Evolutionary conservation across 2,888 invertebrate genomes (phyloP).

Genomic region (Tachina grossa): DNA sequence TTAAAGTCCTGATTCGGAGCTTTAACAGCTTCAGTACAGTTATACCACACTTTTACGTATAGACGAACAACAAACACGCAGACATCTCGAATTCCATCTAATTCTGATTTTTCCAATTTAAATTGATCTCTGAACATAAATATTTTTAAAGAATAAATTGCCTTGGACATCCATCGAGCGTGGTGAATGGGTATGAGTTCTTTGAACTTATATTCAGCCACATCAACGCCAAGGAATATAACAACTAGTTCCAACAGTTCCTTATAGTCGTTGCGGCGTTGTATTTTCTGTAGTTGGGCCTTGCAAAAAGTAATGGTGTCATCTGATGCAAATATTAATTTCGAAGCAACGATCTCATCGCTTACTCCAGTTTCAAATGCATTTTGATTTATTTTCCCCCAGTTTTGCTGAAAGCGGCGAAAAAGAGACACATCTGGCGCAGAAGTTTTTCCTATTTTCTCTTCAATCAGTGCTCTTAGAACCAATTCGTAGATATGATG

Average conservation of each 20-base stretch:
- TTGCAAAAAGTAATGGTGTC: slow-evolving; percentile 20
- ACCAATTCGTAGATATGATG: slow-evolving; percentile 29
- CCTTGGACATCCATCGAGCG: neutral
- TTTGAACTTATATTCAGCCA: neutral
- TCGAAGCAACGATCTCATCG: slow-evolving; percentile 22
- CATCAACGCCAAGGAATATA: too few species aligned
- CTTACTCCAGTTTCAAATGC: neutral
- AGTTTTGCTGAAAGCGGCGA: slow-evolving; percentile 18
- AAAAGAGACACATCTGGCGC: slow-evolving; percentile 24
- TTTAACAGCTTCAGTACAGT: too few species aligned
- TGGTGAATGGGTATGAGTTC: slow-evolving; percentile 10
- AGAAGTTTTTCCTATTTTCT: slow-evolving; percentile 17
- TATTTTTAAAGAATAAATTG: too few species aligned
- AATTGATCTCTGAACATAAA: slow-evolving; percentile 24
- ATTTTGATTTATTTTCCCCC: too few species aligned
- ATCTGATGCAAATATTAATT: slow-evolving; percentile 13
- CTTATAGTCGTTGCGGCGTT: too few species aligned
- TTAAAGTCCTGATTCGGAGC: too few species aligned
- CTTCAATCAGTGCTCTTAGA: slow-evolving; percentile 14
- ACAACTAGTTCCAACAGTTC: too few species aligned
- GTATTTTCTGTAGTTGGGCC: neutral
- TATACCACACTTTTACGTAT: too few species aligned
- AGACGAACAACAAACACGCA: too few species aligned
- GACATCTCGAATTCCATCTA: slow-evolving; percentile 36
- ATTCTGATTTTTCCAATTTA: slow-evolving; percentile 12